Percentiles rank a stretch among this genome's conserved stretches.
These are phyloP conservation scores for Magallana ariakensis DNA, from an alignment of 1,140 invertebrate genomes.

Conservation along the genomic window DNA sequence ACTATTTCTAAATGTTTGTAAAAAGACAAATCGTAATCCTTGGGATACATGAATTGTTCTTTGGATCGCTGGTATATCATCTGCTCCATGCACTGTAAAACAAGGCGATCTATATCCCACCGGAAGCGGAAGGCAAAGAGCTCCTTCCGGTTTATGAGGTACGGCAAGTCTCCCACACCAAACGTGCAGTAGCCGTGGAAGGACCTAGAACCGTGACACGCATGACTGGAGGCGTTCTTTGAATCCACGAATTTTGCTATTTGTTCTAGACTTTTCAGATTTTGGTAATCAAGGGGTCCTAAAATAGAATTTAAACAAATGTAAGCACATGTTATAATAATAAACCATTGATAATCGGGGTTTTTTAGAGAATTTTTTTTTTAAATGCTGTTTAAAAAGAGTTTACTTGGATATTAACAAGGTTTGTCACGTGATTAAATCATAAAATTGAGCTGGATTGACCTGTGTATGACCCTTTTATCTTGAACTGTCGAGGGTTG, in stretches of 20 bases:
- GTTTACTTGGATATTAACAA: too few species aligned
- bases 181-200: constrained; percentile 3
- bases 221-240: constrained; percentile 7
- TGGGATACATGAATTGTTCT: constrained; percentile 25
- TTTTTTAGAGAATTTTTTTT: not conserved
- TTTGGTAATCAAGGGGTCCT: not conserved
- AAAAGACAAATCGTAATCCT: constrained; percentile 8
- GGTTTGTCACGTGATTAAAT: too few species aligned
- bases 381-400: not conserved
- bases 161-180: constrained; percentile 23
- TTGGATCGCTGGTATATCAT: constrained; percentile 3
- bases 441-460: too few species aligned
- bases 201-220: not conserved
- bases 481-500: constrained; percentile 63
- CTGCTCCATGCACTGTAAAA: constrained; percentile 23
- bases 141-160: constrained; percentile 39
- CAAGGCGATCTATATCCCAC: constrained; percentile 15
- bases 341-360: too few species aligned
- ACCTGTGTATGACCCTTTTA: constrained; percentile 69
- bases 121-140: constrained; percentile 15
- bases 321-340: too few species aligned
- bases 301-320: not conserved
- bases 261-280: not conserved
- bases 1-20: constrained; percentile 20
- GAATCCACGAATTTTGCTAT: constrained; percentile 26